Evolutionary conservation across 2,888 invertebrate genomes (phyloP).

Genomic region (Macrosiphum euphorbiae): DNA sequence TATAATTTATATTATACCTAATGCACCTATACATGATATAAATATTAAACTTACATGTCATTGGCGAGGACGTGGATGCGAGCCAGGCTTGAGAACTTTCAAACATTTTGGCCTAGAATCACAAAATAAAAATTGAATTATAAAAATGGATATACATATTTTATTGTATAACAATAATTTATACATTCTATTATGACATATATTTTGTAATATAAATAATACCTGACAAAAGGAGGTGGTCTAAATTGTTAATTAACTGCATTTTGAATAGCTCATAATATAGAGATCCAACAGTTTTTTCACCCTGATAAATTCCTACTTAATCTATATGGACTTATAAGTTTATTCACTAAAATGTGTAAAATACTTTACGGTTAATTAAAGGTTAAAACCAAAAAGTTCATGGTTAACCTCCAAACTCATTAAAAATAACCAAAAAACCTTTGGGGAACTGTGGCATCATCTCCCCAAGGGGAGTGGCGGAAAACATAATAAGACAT

Average conservation of each 20-base stretch:
- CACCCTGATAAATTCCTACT: slow-evolving; percentile 10
- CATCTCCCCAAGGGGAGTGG: not conserved
- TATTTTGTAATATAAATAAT: not conserved
- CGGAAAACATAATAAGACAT: not conserved
- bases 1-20: not conserved
- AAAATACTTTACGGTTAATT: slow-evolving; percentile 25
- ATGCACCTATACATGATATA: slow-evolving; percentile 21
- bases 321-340: not conserved
- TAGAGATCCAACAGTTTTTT: slow-evolving; percentile 6
- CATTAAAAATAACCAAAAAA: slow-evolving; percentile 27
- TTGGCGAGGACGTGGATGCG: slow-evolving; percentile 83
- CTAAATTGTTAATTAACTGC: slow-evolving; percentile 39
- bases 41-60: slow-evolving; percentile 64
- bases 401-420: not conserved
- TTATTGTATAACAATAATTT: not conserved
- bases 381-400: not conserved
- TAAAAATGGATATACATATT: slow-evolving; percentile 46
- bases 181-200: not conserved
- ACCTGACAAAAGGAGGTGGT: not conserved
- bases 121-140: slow-evolving; percentile 69
- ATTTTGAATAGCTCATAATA: slow-evolving; percentile 24
- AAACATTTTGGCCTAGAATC: slow-evolving; percentile 89
- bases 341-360: slow-evolving; percentile 8
- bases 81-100: slow-evolving; percentile 95
- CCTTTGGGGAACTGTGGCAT: not conserved